Evolutionary conservation across 2,888 invertebrate species (phyloP), one percentile per base, ranked within the genome.

Genomic region (Megastigmus dorsalis): DNA sequence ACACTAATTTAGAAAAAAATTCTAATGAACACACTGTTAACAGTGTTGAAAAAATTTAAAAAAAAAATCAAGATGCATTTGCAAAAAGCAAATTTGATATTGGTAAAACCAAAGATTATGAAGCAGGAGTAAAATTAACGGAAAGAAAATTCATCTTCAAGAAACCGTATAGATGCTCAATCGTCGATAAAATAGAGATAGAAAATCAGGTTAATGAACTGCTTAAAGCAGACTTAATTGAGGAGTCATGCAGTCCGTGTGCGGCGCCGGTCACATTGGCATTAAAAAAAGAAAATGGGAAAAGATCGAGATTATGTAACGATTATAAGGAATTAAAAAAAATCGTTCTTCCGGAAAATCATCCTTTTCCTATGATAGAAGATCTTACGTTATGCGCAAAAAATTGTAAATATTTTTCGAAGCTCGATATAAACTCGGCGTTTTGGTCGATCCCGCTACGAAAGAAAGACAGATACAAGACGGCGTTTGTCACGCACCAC

Each of bases 401-500:
- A 54, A 70, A 78, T 52, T 79, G 74, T 38, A 66, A 73, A 28
- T 79, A 72, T 26, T 73, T 77, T n/a, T 57, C 67, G 2, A 67
- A 54, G 30, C 33, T 79, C 6, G 73, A 76, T 48, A 43, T 77
- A 13, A 77, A 77, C 15, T 71, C 71, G 1, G 71, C 70, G 1
- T 75, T 77, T 43, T 80, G 79, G 79, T n/a, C n/a, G n/a, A n/a
- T n/a, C n/a, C n/a, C n/a, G n/a, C n/a, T n/a, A n/a, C n/a, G n/a
- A n/a, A n/a, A n/a, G n/a, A 55, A 73, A 65, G 78, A 80, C 50
- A 70, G 65, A 55, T 69, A 75, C 28, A 80, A 79, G 52, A 77
- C 76, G 41, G 75, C 75, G 9, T 78, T 80, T 62, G 65, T 78
- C 9, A 79, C 79, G 3, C 70, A 79, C 20, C 50, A 74, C 5